These are phyloP conservation scores for Ennomos fuscantarius DNA, from an alignment of 2,888 invertebrate species.

Conservation along the genomic window DNA sequence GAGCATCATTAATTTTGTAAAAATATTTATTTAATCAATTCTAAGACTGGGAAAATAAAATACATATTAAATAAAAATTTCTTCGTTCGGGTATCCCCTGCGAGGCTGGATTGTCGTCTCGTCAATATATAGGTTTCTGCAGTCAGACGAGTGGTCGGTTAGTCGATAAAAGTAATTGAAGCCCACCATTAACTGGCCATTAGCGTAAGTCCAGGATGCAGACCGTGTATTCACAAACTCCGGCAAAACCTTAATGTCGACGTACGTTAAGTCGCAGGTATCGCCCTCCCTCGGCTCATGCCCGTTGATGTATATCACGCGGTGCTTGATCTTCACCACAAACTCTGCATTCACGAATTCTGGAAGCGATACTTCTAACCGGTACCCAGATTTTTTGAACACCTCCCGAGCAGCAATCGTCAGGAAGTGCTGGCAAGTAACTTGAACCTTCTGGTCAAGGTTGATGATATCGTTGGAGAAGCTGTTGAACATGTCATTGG, in stretches of 20 bases:
- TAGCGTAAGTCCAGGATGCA: conserved; percentile 18
- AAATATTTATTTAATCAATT: too few relatives aligned
- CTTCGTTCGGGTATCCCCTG: conserved; percentile 22
- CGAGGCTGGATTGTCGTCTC: conserved; percentile 18
- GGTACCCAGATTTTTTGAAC: conserved; percentile 22
- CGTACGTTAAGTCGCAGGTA: conserved; percentile 29
- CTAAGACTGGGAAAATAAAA: not conserved
- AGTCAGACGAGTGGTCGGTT: conserved; percentile 4
- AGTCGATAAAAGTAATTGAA: conserved; percentile 24
- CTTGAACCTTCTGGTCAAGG: conserved; percentile 29
- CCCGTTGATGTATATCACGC: conserved; percentile 26
- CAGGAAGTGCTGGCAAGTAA: conserved; percentile 36
- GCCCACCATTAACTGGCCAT: conserved; percentile 22
- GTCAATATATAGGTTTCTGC: conserved; percentile 21
- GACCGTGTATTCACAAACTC: conserved; percentile 28
- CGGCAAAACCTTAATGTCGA: conserved; percentile 28
- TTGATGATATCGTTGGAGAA: conserved; percentile 30
- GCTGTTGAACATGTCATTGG: conserved; percentile 25
- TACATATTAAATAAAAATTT: conserved; percentile 9
- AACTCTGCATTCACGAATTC: conserved; percentile 20
- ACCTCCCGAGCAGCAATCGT: conserved; percentile 20
- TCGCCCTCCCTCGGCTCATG: conserved; percentile 20
- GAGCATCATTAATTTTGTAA: too few relatives aligned
- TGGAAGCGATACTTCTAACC: conserved; percentile 15
- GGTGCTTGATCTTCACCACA: conserved; percentile 26